Base-by-base conservation (phyloP, 2,797 vertebrate genomes). In the Ceryle rudis region DNA sequence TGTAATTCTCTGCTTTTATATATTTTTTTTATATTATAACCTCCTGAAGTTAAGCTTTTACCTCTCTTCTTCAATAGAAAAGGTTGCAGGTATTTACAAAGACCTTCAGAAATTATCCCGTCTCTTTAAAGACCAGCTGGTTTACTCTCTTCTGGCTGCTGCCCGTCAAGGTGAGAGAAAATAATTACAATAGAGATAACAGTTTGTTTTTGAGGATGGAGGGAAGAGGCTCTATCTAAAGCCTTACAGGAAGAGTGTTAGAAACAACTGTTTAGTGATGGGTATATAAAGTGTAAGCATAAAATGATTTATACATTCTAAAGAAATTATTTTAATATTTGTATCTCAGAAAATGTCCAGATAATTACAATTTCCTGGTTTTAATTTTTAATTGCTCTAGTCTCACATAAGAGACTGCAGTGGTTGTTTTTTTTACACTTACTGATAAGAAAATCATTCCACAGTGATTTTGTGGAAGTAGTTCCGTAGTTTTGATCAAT, bases 41-140 rank as follows among this genome's bases (percentile, higher is more conserved):
- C 8, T 79, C 11, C 44, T 87, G 52, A 95, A 80, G 5, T 73
- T 82, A 86, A 85, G n/a, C 5, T 58, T 90, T 62, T 31, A 9
- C 3, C 11, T 80, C 64, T 58, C 37, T 78, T 22, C 60, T 92
- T 84, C 51, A 18, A 84, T 44, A 99, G 99, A 97, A 90, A 97
- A 98, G 44, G 98, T 98, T n/a, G 98, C 98, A 4, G 96, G 95
- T 3, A 97, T 98, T 31, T 99, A 99, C 97, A 99, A 95, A 97
- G 98, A 99, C 49, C 98, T 99, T 86, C 98, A 97, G 90, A 99
- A 99, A 96, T 97, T 99, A 65, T 99, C 99, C 5, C 98, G 99
- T 19, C 94, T 99, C 78, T 99, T 99, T 97, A 99, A 99, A 97
- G 99, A 99, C 97, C 99, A 99, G 96, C 95, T 99, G 95, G 98